These are phyloP conservation scores for Sibirionetta formosa DNA, from an alignment of 2,797 vertebrate genomes.

Conservation along the genomic window DNA sequence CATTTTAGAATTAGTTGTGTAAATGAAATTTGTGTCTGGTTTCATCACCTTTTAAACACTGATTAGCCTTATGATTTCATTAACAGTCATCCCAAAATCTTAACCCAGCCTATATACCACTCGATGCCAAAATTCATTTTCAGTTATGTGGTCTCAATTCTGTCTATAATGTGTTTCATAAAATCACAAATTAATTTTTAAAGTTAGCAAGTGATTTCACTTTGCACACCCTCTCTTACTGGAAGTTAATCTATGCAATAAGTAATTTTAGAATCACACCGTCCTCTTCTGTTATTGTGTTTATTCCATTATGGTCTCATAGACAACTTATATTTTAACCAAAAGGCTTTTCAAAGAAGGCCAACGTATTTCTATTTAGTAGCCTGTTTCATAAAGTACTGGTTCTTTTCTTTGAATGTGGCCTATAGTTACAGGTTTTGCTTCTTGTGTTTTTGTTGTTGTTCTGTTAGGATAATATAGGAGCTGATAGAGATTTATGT, in stretches of 20 bases:
- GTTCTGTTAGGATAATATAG: background rate
- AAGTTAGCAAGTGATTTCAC: background rate
- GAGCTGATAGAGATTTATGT: fast-evolving
- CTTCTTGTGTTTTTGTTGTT: fast-evolving
- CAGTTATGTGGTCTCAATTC: background rate
- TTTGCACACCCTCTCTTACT: background rate
- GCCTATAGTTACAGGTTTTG: background rate
- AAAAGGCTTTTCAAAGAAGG: background rate
- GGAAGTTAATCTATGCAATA: background rate
- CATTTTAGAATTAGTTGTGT: background rate
- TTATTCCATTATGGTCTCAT: background rate
- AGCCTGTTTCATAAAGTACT: background rate
- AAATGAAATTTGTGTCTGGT: background rate
- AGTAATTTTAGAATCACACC: background rate
- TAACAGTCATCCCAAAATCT: background rate
- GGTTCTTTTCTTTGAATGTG: background rate
- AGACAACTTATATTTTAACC: background rate
- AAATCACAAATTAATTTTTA: background rate
- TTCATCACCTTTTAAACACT: background rate
- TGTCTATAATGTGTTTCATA: background rate
- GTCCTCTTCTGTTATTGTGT: background rate
- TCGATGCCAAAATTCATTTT: background rate
- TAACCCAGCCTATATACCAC: background rate
- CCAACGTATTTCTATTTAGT: background rate
- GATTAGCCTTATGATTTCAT: background rate